phyloP scores from a whole-genome alignment of 2,888 invertebrate species.

The Choreutis nemorana region DNA sequence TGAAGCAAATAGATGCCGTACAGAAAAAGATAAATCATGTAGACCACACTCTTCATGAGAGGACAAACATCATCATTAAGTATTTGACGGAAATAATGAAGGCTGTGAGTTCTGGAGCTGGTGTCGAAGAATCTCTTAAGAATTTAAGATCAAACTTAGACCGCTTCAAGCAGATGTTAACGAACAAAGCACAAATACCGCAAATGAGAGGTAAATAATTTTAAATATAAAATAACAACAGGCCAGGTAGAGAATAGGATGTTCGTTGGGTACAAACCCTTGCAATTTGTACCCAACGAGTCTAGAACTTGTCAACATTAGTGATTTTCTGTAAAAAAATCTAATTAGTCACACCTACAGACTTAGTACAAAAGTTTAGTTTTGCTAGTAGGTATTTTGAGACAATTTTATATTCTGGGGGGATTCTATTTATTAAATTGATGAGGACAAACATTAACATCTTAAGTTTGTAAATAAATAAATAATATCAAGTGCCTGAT shows the following conservation, averaged over 20 bases:
- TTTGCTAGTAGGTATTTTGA: neutral
- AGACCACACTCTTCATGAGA: slow-evolving; percentile 35
- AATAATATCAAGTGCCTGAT: too few species aligned
- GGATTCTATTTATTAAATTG: neutral
- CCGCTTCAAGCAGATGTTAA: too few species aligned
- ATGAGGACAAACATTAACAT: neutral
- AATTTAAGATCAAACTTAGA: too few species aligned
- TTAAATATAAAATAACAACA: too few species aligned
- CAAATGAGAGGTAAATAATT: slow-evolving; percentile 1
- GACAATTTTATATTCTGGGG: neutral
- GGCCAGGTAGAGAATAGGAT: too few species aligned
- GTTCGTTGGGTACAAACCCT: too few species aligned
- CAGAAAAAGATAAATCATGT: slow-evolving; percentile 36
- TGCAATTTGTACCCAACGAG: too few species aligned
- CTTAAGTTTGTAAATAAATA: too few species aligned
- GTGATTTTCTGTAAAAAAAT: too few species aligned
- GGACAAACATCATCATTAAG: slow-evolving; percentile 33
- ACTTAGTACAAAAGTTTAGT: neutral
- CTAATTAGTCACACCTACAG: too few species aligned
- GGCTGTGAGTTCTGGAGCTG: slow-evolving; percentile 19
- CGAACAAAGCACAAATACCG: too few species aligned
- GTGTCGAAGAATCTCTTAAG: slow-evolving; percentile 14
- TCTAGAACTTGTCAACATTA: too few species aligned
- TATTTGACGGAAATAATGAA: slow-evolving; percentile 35
- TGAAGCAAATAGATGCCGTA: slow-evolving; percentile 39